phyloP scores from a whole-genome alignment of 2,888 invertebrate species.

The Metalampra italica region DNA sequence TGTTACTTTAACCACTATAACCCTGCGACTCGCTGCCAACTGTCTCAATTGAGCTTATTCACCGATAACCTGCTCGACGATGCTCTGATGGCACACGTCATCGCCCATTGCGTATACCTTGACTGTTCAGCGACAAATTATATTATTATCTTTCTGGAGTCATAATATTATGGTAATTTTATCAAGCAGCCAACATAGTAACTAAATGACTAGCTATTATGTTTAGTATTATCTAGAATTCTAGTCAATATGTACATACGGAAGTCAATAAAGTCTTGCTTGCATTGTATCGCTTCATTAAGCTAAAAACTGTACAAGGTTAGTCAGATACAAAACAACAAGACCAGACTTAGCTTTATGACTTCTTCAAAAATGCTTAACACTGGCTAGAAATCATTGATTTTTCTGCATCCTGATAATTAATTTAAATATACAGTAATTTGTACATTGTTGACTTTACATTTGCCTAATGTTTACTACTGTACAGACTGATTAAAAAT shows the following conservation, averaged over 20 bases:
- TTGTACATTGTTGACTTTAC: too few species aligned
- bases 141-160: conserved; percentile 29
- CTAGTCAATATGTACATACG: background rate
- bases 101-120: conserved; percentile 40
- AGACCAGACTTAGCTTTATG: too few species aligned
- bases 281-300: background rate
- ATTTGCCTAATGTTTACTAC: too few species aligned
- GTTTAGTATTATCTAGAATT: too few species aligned
- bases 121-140: conserved; percentile 16
- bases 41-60: conserved; percentile 57
- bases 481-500: too few species aligned
- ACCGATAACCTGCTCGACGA: conserved; percentile 46
- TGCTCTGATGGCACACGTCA: conserved; percentile 37
- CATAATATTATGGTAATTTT: conserved; percentile 13
- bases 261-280: background rate
- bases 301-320: too few species aligned
- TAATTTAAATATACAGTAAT: too few species aligned
- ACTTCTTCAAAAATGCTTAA: too few species aligned
- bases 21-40: conserved; percentile 21
- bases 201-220: background rate
- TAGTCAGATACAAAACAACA: too few species aligned
- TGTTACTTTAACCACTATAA: conserved; percentile 36
- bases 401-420: too few species aligned
- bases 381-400: too few species aligned
- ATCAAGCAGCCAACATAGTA: background rate